Percentiles rank a stretch among this genome's conserved stretches.
These are phyloP conservation scores for Adelognathus sp. DNA, from an alignment of 2,888 invertebrate genomes.

Conservation along the genomic window DNA sequence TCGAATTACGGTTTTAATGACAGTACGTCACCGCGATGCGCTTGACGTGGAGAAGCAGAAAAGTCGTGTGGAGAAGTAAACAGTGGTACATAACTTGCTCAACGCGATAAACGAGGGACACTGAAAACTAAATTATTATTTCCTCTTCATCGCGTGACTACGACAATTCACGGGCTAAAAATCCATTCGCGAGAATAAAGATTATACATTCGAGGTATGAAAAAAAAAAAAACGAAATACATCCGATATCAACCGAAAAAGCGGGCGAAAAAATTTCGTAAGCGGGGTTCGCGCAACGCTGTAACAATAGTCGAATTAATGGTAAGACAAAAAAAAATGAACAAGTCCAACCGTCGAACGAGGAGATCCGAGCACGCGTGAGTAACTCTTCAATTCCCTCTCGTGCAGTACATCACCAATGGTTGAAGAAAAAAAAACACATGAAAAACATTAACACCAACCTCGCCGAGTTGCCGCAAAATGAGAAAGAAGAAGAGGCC, in stretches of 20 bases:
- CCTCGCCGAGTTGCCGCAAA: no score
- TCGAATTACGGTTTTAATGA: slow-evolving; percentile 7
- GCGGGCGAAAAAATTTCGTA: slow-evolving; percentile 42
- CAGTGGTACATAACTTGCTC: not conserved
- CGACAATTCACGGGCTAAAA: slow-evolving; percentile 19
- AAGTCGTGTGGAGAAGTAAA: not conserved
- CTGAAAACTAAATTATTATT: slow-evolving; percentile 8
- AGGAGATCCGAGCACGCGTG: slow-evolving; percentile 57
- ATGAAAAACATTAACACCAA: no score
- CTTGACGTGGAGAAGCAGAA: not conserved
- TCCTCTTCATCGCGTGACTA: no score
- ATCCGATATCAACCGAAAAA: not conserved
- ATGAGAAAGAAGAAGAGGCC: no score
- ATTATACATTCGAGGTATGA: slow-evolving; percentile 2
- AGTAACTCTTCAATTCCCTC: slow-evolving; percentile 45
- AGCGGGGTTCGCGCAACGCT: slow-evolving; percentile 48
- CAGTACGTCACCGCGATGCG: not conserved
- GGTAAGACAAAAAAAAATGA: not conserved
- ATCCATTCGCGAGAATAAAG: not conserved
- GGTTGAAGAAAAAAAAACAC: not conserved
- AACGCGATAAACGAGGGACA: slow-evolving; percentile 10
- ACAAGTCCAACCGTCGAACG: slow-evolving; percentile 13
- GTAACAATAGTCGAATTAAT: slow-evolving; percentile 59
- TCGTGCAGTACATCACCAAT: slow-evolving; percentile 25
- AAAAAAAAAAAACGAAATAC: not conserved